Evolutionary conservation across 2,888 invertebrate species (phyloP), one percentile per base, ranked within the genome.

Genomic region (Zeuzera pyrina): DNA sequence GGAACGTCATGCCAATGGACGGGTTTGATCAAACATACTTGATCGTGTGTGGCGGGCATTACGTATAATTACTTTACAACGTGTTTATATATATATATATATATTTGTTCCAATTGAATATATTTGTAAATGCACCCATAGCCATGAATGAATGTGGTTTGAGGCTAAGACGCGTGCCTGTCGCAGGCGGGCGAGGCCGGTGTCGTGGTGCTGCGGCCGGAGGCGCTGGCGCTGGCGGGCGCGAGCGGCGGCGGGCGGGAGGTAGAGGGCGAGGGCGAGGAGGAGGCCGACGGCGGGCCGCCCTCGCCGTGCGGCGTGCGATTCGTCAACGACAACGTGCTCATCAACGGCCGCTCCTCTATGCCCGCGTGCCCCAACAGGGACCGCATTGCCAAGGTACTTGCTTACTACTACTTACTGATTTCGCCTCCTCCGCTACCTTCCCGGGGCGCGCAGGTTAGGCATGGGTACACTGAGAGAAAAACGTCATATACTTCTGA

Each of bases 331-430:
- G 94, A 92, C 76, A 94, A 94, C 78, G 87, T 95, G 66, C 89
- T 95, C 74, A 95, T 95, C 83, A 93, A 94, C 83, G 95, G 95
- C 38, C 89, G 89, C 72, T 94, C 94, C 65, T 93, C 91, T 81
- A 88, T 95, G 65, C 89, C 88, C 49, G 85, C 84, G 57, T 84
- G 86, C 22, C 85, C 85, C 42, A 72, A 85, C 60, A 52, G 42
- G 29, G 60, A 63, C 42, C 57, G 76, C 48, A 78, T 85, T 51
- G 84, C 86, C 54, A 88, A 88, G 87, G 23, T 23, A 23, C 10
- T 23, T n/a, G n/a, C n/a, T n/a, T n/a, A n/a, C n/a, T n/a, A n/a
- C n/a, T n/a, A n/a, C n/a, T n/a, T n/a, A n/a, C n/a, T n/a, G n/a
- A n/a, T n/a, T n/a, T n/a, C n/a, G n/a, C n/a, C n/a, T n/a, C n/a